Base-by-base conservation (phyloP, 2,113 vertebrate genomes). In the Smithornis capensis region DNA sequence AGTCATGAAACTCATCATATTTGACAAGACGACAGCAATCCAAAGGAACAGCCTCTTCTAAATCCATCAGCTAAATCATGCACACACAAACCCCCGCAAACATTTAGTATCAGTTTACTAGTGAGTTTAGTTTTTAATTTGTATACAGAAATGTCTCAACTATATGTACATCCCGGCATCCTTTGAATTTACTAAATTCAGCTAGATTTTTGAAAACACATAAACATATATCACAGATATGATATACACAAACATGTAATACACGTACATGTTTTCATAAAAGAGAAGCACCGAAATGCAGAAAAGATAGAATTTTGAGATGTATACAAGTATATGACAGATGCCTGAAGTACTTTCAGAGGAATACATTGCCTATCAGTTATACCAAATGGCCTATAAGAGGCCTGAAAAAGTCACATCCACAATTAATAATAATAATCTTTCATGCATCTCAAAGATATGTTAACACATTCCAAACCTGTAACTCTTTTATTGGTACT, bases 1-100 rank as follows among this genome's bases (percentile, higher is more conserved):
- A 99, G 98, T 99, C 99, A 7, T 99, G 99, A 93, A 99, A 99
- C 97, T 99, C 99, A 44, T 99, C 99, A 0, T 99, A 99, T 86
- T 99, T 99, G 82, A 99, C 99, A 92, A 99, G 97, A 73, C 99
- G 99, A 96, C 99, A 99, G 93, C 99, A 99, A 90, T 99, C 99
- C 91, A 99, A 90, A 37, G 99, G 96, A 94, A 99, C 96, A 0
- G 98, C 93, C 14, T 98, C 98, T 60, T 99, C 99, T 73, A 99
- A 98, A 95, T 99, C 99, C 99, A 99, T 99, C 76, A 99, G 89
- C 99, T 99, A 84, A 65, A 97, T 37, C 3, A 86, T 3, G 13
- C 38, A 80, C 71, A 67, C 83, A 96, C 45, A 87, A 40, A 19
- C 56, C 52, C 69, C 19, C 27, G 23, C 14, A n/a, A 29, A 28